phyloP scores from a whole-genome alignment of 2,888 invertebrate genomes.

The Dendrolimus pini region DNA sequence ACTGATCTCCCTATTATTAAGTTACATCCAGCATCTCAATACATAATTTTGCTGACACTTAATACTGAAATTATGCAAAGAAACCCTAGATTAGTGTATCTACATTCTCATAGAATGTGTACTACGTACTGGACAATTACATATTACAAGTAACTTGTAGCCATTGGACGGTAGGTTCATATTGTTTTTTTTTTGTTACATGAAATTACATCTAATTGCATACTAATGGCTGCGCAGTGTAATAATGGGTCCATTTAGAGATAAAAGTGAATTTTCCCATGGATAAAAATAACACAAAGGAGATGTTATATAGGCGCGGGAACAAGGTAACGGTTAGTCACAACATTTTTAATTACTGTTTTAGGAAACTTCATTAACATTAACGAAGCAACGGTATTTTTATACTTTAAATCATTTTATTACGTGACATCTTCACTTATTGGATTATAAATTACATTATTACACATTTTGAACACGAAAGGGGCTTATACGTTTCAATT shows the following conservation, averaged over 20 bases:
- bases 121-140: neutral
- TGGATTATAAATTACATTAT: neutral
- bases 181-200: neutral
- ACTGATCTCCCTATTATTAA: neutral
- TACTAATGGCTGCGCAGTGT: conserved; percentile 22
- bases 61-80: neutral
- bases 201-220: conserved; percentile 13
- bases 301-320: conserved; percentile 35
- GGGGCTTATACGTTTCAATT: neutral
- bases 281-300: conserved; percentile 32
- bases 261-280: conserved; percentile 40
- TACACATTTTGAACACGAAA: neutral
- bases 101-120: neutral
- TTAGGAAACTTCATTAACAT: conserved; percentile 24
- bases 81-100: neutral
- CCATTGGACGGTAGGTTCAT: neutral
- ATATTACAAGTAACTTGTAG: neutral
- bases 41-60: neutral
- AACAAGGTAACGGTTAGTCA: conserved; percentile 37
- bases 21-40: neutral
- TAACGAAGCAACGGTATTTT: conserved; percentile 22
- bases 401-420: conserved; percentile 1
- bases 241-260: conserved; percentile 7
- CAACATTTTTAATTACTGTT: conserved; percentile 29
- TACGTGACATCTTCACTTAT: neutral